Percentiles rank a stretch among this genome's conserved stretches.
These are phyloP conservation scores for Catostomus latipinnis DNA, from an alignment of 2,797 vertebrate genomes.

Conservation along the genomic window DNA sequence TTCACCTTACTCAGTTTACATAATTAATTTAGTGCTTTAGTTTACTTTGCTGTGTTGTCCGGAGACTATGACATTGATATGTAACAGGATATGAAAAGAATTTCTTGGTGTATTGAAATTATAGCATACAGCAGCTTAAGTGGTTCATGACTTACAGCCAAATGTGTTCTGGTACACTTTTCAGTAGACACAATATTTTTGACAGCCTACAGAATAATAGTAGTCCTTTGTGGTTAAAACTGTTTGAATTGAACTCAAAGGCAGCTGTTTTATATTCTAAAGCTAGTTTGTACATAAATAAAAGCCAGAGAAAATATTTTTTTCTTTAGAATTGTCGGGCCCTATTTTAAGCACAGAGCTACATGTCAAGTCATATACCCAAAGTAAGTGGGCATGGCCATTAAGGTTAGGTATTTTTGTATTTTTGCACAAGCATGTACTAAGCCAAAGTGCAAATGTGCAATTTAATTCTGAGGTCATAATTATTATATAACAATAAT, in stretches of 20 bases:
- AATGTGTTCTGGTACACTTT: neutral
- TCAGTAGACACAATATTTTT: neutral
- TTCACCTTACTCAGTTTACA: constrained; percentile 8
- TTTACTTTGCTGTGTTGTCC: neutral
- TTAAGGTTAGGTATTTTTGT: no score
- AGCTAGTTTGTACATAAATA: no score
- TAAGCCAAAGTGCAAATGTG: no score
- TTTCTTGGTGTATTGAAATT: neutral
- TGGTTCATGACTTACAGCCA: neutral
- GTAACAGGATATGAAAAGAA: constrained; percentile 8
- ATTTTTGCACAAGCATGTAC: no score
- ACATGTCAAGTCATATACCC: no score
- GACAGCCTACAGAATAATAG: neutral
- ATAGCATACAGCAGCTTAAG: neutral
- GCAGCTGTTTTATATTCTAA: neutral
- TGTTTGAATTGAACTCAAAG: neutral
- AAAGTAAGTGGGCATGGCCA: no score
- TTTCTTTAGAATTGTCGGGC: no score
- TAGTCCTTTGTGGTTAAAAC: neutral
- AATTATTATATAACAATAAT: no score
- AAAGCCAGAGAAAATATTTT: no score
- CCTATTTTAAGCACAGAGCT: no score
- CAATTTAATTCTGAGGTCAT: no score
- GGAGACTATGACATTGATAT: neutral
- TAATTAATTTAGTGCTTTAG: constrained; percentile 1